A percentile compares a stretch with the other conserved stretches of the same genome.
Conservation (phyloP, 2,797 vertebrate species). For the Rhinogobio ventralis region DNA sequence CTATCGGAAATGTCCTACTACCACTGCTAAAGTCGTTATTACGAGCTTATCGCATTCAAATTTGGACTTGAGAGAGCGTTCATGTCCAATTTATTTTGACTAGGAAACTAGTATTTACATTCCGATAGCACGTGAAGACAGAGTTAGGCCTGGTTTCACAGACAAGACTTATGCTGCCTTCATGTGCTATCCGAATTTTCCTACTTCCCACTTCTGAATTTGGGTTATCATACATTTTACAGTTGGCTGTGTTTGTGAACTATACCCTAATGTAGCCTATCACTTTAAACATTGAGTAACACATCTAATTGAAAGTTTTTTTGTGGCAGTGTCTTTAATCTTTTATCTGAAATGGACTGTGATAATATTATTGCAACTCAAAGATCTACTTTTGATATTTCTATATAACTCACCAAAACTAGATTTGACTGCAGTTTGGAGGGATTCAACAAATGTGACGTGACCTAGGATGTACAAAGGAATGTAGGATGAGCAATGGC, state of each 20-base stretch:
- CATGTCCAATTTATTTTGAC: no score
- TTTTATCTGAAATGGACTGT: not conserved
- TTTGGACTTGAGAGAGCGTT: no score
- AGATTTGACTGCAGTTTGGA: not conserved
- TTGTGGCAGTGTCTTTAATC: not conserved
- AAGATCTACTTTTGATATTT: not conserved
- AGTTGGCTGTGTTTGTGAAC: not conserved
- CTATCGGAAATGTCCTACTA: no score
- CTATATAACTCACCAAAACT: not conserved
- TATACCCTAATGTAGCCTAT: not conserved
- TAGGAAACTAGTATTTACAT: no score
- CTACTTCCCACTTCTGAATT: no score
- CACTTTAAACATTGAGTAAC: not conserved
- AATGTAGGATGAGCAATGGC: not conserved
- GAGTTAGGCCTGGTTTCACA: no score
- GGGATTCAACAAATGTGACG: not conserved
- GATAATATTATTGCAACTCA: not conserved
- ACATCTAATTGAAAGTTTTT: not conserved
- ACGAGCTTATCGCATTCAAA: no score
- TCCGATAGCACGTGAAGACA: not conserved
- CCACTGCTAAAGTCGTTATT: no score
- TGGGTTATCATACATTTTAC: no score
- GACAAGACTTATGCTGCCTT: no score
- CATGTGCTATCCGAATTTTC: no score
- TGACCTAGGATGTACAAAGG: not conserved